Conservation (phyloP, 2,888 invertebrate genomes). For the Drosophila demipolita region DNA sequence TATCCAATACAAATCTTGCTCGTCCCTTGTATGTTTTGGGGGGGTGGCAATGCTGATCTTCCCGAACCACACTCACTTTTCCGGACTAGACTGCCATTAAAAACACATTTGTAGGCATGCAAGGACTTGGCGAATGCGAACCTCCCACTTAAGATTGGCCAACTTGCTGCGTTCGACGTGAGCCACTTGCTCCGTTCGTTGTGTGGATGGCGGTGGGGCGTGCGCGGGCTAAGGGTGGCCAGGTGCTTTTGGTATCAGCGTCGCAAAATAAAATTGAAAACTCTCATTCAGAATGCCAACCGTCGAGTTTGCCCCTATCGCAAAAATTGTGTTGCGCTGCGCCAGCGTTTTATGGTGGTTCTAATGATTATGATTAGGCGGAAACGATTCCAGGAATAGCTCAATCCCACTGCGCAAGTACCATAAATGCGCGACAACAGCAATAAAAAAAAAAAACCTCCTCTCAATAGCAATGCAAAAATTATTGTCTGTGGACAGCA, state of each 20-base stretch:
- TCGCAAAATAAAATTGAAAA: conserved; percentile 37
- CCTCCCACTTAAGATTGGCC: neutral
- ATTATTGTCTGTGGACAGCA: conserved; percentile 66
- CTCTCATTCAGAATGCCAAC: conserved; percentile 31
- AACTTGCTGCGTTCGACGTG: neutral
- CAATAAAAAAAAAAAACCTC: neutral
- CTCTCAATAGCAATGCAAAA: conserved; percentile 47
- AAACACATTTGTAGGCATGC: conserved; percentile 30
- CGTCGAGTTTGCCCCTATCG: conserved; percentile 22
- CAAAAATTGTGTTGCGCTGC: neutral
- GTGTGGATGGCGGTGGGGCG: neutral
- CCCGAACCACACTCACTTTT: neutral
- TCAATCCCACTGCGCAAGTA: conserved; percentile 18
- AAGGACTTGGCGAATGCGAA: conserved; percentile 10
- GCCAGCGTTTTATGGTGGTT: conserved; percentile 19
- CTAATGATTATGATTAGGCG: conserved; percentile 25
- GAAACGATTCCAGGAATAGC: conserved; percentile 24
- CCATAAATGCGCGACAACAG: conserved; percentile 8
- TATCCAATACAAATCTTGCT: neutral
- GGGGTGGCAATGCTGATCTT: neutral
- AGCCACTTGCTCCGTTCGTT: conserved; percentile 13
- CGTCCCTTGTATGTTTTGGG: neutral
- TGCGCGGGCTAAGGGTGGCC: neutral
- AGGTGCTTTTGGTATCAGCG: conserved; percentile 18
- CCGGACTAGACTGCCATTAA: conserved; percentile 26